phyloP scores from a whole-genome alignment of 2,113 vertebrate species.

The Eolophus roseicapilla region DNA sequence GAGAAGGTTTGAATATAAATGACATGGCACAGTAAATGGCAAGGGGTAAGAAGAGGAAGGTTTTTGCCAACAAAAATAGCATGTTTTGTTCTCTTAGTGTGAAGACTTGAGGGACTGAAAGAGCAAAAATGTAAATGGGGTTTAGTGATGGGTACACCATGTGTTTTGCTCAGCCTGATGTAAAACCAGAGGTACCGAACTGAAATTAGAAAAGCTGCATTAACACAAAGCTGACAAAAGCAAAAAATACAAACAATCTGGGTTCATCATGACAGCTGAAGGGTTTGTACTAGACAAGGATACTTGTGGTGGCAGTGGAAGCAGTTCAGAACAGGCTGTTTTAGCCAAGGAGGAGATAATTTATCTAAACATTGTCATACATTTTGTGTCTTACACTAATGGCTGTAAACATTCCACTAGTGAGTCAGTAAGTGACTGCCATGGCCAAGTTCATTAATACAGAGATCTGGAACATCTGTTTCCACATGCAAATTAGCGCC shows the following conservation, averaged over 20 bases:
- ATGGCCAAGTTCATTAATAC: neutral
- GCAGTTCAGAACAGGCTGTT: neutral
- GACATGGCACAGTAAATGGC: conserved; percentile 1
- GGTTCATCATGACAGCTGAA: neutral
- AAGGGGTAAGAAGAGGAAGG: neutral
- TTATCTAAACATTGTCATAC: neutral
- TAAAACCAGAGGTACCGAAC: neutral
- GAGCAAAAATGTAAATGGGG: conserved; percentile 28
- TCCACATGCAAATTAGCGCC: neutral
- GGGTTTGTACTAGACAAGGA: neutral
- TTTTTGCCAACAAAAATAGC: neutral
- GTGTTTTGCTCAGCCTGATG: neutral
- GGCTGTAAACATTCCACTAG: neutral
- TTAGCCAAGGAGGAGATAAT: neutral
- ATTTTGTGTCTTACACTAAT: neutral
- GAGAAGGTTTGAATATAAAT: conserved; percentile 21
- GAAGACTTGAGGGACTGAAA: neutral
- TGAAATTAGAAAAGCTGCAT: neutral
- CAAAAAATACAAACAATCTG: neutral
- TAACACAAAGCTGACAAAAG: neutral
- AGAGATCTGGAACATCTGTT: neutral
- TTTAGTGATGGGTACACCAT: neutral
- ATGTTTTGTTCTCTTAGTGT: conserved; percentile 20
- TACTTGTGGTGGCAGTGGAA: neutral
- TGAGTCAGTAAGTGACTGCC: neutral